Conservation (phyloP, 1,140 invertebrate genomes). For the Lepidurus couesii region DNA sequence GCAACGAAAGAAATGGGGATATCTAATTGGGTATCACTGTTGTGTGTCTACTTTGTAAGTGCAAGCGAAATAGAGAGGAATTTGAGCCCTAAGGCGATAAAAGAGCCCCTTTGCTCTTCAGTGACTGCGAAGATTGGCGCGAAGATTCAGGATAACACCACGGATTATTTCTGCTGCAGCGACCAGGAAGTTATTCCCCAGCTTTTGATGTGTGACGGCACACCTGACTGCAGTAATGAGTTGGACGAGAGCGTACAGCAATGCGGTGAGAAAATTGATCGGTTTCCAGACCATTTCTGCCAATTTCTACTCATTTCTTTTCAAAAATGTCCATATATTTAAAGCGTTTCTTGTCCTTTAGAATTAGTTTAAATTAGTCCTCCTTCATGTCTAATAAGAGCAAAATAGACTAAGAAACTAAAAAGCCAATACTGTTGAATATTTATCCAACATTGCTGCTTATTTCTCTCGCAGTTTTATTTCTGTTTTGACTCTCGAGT, state of each 20-base stretch:
- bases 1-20: background rate
- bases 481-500: no score
- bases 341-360: no score
- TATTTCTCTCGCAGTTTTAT: no score
- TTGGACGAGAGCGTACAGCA: conserved; percentile 7
- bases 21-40: background rate
- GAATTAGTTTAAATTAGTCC: no score
- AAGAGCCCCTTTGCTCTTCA: background rate
- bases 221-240: background rate
- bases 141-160: background rate
- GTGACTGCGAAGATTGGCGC: background rate
- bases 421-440: no score
- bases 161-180: background rate
- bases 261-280: background rate
- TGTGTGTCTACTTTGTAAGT: background rate
- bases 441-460: no score
- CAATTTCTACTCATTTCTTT: background rate
- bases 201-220: background rate
- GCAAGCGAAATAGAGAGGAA: background rate
- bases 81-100: background rate
- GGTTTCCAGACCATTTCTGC: no score
- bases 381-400: no score
- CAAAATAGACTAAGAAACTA: no score
- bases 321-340: background rate
- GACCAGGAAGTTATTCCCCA: background rate